phyloP scores from a whole-genome alignment of 1,140 invertebrate genomes.

The Hylaeus volcanicus region DNA sequence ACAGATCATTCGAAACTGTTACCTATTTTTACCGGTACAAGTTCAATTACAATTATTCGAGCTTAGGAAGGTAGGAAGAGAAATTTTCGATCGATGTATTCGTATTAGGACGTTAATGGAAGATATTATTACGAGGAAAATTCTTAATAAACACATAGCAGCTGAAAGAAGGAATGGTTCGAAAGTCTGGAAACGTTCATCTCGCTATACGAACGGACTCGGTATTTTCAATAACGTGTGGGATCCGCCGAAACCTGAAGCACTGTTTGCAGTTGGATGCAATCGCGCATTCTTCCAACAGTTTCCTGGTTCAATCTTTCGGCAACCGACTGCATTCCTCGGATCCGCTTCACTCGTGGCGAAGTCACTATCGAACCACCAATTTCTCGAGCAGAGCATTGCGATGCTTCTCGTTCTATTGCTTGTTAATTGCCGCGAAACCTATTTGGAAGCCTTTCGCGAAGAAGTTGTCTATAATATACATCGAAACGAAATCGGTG shows the following conservation, averaged over 20 bases:
- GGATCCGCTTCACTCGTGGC: slow-evolving; percentile 2
- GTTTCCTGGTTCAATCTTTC: slow-evolving; percentile 16
- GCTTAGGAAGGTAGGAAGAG: no score
- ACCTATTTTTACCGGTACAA: no score
- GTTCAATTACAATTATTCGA: no score
- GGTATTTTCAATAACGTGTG: slow-evolving; percentile 47
- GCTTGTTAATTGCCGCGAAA: not conserved
- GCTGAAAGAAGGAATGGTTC: not conserved
- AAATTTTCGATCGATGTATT: no score
- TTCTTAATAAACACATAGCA: no score
- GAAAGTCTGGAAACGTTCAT: not conserved
- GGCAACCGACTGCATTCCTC: slow-evolving; percentile 38
- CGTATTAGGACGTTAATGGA: no score
- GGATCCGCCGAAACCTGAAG: not conserved
- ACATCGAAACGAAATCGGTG: slow-evolving; percentile 2
- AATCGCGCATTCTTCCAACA: slow-evolving; percentile 55
- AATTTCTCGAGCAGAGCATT: slow-evolving; percentile 18
- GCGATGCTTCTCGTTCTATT: not conserved
- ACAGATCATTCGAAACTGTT: no score
- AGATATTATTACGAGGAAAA: no score
- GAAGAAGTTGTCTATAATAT: not conserved
- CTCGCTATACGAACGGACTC: slow-evolving; percentile 18
- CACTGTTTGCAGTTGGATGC: slow-evolving; percentile 43
- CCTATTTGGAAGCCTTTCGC: slow-evolving; percentile 37
- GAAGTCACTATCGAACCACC: slow-evolving; percentile 16